Evolutionary conservation across 2,113 vertebrate species (phyloP).

Genomic region (Nansenia antarctica): DNA sequence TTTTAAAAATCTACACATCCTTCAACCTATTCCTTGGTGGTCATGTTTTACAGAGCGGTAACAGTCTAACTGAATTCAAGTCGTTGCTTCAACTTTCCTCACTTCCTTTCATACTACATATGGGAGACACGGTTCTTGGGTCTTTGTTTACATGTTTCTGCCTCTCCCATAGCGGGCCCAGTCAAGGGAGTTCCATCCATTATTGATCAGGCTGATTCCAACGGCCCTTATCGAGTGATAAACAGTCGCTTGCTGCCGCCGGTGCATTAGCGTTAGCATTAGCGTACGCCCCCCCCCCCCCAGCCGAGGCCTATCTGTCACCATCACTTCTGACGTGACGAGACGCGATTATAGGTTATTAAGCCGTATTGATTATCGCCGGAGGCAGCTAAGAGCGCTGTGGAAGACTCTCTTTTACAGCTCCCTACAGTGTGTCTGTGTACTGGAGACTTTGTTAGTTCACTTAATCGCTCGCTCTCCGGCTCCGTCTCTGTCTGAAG

Average conservation of each 20-base stretch:
- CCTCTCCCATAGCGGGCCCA: constrained; percentile 25
- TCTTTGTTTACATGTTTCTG: constrained; percentile 47
- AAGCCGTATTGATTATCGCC: constrained; percentile 70
- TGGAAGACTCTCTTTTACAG: constrained; percentile 49
- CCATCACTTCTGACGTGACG: constrained; percentile 61
- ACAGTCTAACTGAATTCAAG: not conserved
- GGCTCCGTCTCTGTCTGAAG: not conserved
- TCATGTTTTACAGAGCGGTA: constrained; percentile 20
- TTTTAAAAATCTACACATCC: not conserved
- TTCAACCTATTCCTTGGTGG: constrained; percentile 14
- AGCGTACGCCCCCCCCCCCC: constrained; percentile 46
- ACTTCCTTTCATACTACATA: not conserved
- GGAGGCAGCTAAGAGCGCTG: constrained; percentile 42
- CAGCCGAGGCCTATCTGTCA: constrained; percentile 66
- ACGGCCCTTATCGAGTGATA: constrained; percentile 71
- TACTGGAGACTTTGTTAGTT: constrained; percentile 11
- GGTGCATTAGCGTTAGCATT: constrained; percentile 67
- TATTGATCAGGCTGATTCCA: constrained; percentile 70
- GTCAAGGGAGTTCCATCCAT: constrained; percentile 66
- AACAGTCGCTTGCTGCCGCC: constrained; percentile 64
- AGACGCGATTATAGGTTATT: constrained; percentile 72
- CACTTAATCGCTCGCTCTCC: not conserved
- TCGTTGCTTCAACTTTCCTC: not conserved
- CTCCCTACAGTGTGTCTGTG: constrained; percentile 39
- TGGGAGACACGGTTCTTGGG: not conserved